Conservation (phyloP, 1,140 invertebrate species). For the Gonatopus flavifemur region DNA sequence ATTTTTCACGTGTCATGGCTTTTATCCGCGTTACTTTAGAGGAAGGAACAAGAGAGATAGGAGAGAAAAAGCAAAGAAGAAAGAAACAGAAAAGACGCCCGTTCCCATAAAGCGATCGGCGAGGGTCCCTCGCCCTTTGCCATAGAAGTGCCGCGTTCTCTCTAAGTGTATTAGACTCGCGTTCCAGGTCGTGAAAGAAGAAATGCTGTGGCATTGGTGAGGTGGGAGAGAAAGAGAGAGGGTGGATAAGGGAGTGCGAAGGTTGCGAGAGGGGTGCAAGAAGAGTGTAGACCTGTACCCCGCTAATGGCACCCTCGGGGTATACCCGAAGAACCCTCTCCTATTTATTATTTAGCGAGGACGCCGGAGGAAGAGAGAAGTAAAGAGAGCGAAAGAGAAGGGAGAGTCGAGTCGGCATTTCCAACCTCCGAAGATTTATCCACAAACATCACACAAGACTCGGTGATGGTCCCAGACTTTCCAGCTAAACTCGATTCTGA, state of each 20-base stretch:
- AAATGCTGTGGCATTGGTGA: slow-evolving; percentile 9
- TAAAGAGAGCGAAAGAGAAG: slow-evolving; percentile 20
- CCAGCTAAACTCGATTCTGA: slow-evolving; percentile 22
- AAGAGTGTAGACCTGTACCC: slow-evolving; percentile 41
- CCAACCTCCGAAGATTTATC: slow-evolving; percentile 45
- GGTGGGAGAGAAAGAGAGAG: slow-evolving; percentile 22
- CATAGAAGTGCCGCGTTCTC: slow-evolving; percentile 30
- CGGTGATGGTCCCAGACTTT: slow-evolving; percentile 24
- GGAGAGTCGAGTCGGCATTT: slow-evolving; percentile 11
- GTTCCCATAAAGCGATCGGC: slow-evolving; percentile 32
- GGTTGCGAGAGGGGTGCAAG: slow-evolving; percentile 32
- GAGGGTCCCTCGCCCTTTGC: slow-evolving; percentile 19
- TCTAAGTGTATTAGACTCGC: slow-evolving; percentile 51
- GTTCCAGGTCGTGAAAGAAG: slow-evolving; percentile 35
- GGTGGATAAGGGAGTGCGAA: slow-evolving; percentile 24
- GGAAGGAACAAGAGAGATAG: slow-evolving; percentile 4
- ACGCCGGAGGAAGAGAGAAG: slow-evolving; percentile 25
- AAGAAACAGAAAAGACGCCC: slow-evolving; percentile 17
- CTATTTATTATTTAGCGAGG: slow-evolving; percentile 58
- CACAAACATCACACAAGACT: slow-evolving; percentile 46
- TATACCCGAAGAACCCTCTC: slow-evolving; percentile 51
- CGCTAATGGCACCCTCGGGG: slow-evolving; percentile 58
- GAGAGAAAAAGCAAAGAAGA: slow-evolving; percentile 9
- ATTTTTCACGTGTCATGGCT: too few relatives aligned
- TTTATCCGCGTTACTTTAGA: too few relatives aligned